Percentiles rank a stretch among this genome's conserved stretches.
Conservation (phyloP, 2,797 vertebrate species). For the Rhynchonycteris naso region DNA sequence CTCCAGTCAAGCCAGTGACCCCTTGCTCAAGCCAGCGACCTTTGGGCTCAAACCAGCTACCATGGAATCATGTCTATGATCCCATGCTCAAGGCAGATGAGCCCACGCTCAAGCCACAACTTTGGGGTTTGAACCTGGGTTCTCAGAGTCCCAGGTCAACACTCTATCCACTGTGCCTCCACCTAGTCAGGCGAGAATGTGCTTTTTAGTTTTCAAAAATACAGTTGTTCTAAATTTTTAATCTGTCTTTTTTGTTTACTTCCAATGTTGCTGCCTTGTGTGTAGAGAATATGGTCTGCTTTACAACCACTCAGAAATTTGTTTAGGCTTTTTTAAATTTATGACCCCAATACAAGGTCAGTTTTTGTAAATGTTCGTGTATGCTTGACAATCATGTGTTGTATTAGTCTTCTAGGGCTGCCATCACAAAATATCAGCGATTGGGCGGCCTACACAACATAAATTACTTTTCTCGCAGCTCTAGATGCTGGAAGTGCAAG, state of each 20-base stretch:
- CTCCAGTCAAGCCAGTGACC: no score
- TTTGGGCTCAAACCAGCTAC: no score
- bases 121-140: no score
- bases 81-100: no score
- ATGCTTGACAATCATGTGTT: neutral
- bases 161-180: no score
- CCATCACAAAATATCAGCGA: accelerated
- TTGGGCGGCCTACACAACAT: neutral
- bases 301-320: neutral
- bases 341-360: neutral
- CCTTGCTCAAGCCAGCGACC: no score
- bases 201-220: neutral
- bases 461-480: neutral
- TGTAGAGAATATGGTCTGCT: neutral
- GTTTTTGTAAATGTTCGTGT: neutral
- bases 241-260: neutral
- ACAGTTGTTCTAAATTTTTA: neutral
- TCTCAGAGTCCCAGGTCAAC: no score
- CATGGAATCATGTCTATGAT: no score
- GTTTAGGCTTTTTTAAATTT: neutral
- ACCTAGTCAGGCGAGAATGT: neutral
- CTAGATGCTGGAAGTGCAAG: neutral
- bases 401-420: neutral
- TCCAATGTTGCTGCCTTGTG: neutral
- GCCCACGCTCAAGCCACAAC: no score